Evolutionary conservation across 2,113 vertebrate species (phyloP), one percentile per base, ranked within the genome.

Genomic region (Serinus canaria): DNA sequence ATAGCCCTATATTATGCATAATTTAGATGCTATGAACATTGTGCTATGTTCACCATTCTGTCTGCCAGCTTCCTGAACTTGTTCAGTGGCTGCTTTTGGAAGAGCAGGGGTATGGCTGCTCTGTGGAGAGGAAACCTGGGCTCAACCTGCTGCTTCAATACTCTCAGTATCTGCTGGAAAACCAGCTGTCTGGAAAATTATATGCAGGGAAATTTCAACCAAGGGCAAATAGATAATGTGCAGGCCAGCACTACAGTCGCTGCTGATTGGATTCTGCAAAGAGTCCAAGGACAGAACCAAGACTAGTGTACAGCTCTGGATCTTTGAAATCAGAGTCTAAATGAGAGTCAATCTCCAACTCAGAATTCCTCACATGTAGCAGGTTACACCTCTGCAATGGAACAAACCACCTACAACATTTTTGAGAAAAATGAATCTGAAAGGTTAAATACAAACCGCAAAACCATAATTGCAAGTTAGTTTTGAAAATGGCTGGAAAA

Each of bases 11-110:
- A 44, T 49, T 47, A 64, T 95, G 37, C 70, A 96, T 95, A 95
- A 93, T 96, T 94, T 84, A 96, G 94, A 56, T 67, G 64, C 73
- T 70, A 24, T 78, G 92, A 91, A 92, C 66, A 66, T 17, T 58
- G 41, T 68, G 15, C 53, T 88, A 28, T 58, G 58, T 92, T 95
- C 90, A 58, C 89, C 85, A 90, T 80, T 55, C 75, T 67, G 44
- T 66, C 83, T 92, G 66, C 13, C 56, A 85, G 56, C 67, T 77
- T 58, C 50, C 46, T 56, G 91, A 83, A 89, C 46, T 90, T 63
- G 4, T 37, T 81, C 83, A 56, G 33, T 50, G 69, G 37, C 46
- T 75, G 63, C 63, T 84, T 84, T 88, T 91, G 75, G 59, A 93
- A 70, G 63, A 91, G 37, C 31, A 67, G 23, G 35, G 19, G 1